Conservation (phyloP, 2,797 vertebrate genomes). For the Esox lucius region DNA sequence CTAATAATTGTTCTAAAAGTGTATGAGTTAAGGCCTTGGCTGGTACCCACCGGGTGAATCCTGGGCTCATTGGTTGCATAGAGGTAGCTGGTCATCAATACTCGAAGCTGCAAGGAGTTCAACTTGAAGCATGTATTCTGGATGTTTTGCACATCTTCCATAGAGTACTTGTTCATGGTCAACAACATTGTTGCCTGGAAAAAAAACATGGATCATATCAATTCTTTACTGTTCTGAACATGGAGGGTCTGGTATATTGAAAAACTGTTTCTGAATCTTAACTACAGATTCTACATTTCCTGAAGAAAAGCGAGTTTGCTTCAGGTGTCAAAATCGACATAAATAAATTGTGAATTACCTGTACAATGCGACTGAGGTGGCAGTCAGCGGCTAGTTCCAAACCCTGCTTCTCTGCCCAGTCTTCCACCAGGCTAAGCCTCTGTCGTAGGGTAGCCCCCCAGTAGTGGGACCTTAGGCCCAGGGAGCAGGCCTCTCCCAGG, state of each 20-base stretch:
- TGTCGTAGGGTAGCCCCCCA: slow-evolving; percentile 90
- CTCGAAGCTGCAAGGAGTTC: slow-evolving; percentile 88
- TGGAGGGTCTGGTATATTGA: neutral
- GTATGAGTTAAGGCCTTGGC: neutral
- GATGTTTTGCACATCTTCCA: slow-evolving; percentile 81
- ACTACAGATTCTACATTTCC: neutral
- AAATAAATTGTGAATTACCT: slow-evolving; percentile 71
- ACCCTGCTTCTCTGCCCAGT: slow-evolving; percentile 95
- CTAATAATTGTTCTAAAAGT: neutral
- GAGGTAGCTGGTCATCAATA: slow-evolving; percentile 84
- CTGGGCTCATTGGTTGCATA: slow-evolving; percentile 84
- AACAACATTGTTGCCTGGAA: slow-evolving; percentile 87
- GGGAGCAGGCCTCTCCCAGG: slow-evolving; percentile 70
- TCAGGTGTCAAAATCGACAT: neutral
- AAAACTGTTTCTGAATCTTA: neutral
- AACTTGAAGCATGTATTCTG: slow-evolving; percentile 91
- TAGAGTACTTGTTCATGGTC: slow-evolving; percentile 90
- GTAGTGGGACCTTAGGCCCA: slow-evolving; percentile 84
- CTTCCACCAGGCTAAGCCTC: slow-evolving; percentile 85
- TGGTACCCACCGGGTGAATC: slow-evolving; percentile 82
- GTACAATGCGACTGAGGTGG: slow-evolving; percentile 88
- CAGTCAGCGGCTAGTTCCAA: slow-evolving; percentile 93
- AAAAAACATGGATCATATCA: slow-evolving; percentile 39
- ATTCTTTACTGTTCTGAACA: slow-evolving; percentile 35
- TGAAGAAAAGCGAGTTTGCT: neutral